Percentiles rank a stretch among this genome's conserved stretches.
Conservation (phyloP, 2,113 vertebrate species). For the Microtus ochrogaster region DNA sequence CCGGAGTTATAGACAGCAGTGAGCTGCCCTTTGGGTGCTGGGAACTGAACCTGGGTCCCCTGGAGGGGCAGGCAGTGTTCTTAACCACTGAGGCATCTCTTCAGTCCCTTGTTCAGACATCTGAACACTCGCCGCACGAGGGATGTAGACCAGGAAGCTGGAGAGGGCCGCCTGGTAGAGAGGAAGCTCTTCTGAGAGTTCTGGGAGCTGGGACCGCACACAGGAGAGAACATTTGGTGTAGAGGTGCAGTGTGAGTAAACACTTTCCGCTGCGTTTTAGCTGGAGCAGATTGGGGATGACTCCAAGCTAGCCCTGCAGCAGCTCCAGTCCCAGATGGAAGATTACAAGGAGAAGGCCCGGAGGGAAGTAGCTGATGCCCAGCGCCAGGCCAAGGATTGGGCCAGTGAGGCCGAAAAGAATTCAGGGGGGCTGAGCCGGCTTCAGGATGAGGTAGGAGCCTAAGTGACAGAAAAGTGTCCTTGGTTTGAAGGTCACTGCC, state of each 20-base stretch:
- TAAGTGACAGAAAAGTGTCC: neutral
- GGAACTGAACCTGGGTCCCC: too few relatives aligned
- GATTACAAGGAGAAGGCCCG: slow-evolving; percentile 93
- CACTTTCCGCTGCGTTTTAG: slow-evolving; percentile 77
- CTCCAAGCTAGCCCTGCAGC: slow-evolving; percentile 86
- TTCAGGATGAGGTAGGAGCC: slow-evolving; percentile 94
- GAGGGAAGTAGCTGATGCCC: slow-evolving; percentile 92
- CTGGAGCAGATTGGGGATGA: slow-evolving; percentile 88
- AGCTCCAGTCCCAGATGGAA: slow-evolving; percentile 91
- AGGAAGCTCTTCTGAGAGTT: neutral
- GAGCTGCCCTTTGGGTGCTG: too few relatives aligned
- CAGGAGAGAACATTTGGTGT: slow-evolving; percentile 24
- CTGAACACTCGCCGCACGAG: neutral
- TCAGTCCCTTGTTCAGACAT: neutral
- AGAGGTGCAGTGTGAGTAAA: neutral
- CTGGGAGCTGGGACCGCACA: neutral
- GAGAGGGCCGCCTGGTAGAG: neutral
- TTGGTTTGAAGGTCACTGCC: neutral
- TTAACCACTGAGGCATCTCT: too few relatives aligned
- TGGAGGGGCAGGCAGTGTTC: too few relatives aligned
- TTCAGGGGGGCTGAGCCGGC: slow-evolving; percentile 84
- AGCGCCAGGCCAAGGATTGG: slow-evolving; percentile 91
- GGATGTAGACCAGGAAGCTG: neutral
- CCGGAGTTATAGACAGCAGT: too few relatives aligned
- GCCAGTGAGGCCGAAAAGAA: slow-evolving; percentile 90